Conservation (phyloP, 2,888 invertebrate genomes). For the Spialia ferax region DNA sequence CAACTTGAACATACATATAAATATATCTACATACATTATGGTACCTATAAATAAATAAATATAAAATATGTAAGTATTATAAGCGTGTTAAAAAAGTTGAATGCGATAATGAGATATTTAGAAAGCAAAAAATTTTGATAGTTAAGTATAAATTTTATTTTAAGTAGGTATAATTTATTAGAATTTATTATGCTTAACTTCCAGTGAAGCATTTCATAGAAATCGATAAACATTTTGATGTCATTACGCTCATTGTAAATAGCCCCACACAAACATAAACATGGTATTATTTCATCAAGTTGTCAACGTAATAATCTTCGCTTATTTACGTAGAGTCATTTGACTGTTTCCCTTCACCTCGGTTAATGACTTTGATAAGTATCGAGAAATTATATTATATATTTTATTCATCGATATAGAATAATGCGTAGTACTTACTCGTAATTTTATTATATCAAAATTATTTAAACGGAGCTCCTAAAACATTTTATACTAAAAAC, state of each 20-base stretch:
- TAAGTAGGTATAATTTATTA: too few relatives aligned
- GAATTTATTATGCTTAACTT: neutral
- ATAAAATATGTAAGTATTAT: too few relatives aligned
- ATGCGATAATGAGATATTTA: neutral
- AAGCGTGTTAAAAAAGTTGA: too few relatives aligned
- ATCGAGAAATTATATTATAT: neutral
- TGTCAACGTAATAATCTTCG: constrained; percentile 19
- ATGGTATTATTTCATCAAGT: constrained; percentile 18
- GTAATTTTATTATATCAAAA: too few relatives aligned
- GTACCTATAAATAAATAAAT: too few relatives aligned
- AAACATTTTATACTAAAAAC: too few relatives aligned
- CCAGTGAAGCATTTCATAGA: neutral
- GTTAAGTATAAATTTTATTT: too few relatives aligned
- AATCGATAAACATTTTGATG: neutral
- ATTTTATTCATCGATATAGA: too few relatives aligned
- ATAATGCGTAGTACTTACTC: too few relatives aligned
- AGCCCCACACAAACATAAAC: constrained; percentile 15
- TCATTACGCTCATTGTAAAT: neutral
- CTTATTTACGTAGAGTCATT: neutral
- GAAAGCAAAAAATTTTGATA: neutral
- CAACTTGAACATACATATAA: too few relatives aligned
- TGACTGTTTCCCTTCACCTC: neutral
- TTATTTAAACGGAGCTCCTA: too few relatives aligned
- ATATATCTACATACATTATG: too few relatives aligned
- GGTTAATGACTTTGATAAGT: constrained; percentile 7